These are phyloP conservation scores for Mesocricetus auratus DNA, from an alignment of 2,113 vertebrate species.

Conservation along the genomic window DNA sequence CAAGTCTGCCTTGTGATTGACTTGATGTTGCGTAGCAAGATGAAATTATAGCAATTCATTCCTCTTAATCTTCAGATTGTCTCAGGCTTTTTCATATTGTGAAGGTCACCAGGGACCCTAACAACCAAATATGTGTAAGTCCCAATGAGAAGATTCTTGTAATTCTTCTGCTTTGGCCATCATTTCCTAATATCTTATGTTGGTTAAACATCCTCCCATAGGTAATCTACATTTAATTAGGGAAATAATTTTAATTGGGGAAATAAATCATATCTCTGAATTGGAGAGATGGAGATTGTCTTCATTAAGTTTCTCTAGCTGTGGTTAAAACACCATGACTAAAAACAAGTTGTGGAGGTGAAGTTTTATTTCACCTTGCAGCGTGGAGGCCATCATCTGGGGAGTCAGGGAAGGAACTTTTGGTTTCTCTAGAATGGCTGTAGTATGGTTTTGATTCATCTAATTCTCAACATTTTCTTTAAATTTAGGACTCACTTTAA, in stretches of 20 bases:
- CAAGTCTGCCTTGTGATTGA: not conserved
- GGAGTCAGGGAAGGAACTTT: not conserved
- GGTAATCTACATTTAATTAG: not conserved
- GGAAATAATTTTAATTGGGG: not conserved
- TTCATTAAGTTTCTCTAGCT: not conserved
- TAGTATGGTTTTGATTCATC: not conserved
- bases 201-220: not conserved
- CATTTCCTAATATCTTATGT: not conserved
- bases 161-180: not conserved
- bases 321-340: not conserved
- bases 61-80: not conserved
- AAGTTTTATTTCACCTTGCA: not conserved
- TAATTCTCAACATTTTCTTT: not conserved
- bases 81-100: not conserved
- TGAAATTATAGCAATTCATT: not conserved
- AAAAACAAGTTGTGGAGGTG: not conserved
- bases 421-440: not conserved
- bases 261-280: not conserved
- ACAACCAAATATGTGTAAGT: not conserved
- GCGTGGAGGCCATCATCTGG: not conserved
- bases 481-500: not conserved
- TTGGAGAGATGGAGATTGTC: not conserved
- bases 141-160: constrained; percentile 5
- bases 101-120: not conserved
- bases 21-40: not conserved